phyloP scores from a whole-genome alignment of 2,888 invertebrate species.

The Carpatolechia fugitivella region DNA sequence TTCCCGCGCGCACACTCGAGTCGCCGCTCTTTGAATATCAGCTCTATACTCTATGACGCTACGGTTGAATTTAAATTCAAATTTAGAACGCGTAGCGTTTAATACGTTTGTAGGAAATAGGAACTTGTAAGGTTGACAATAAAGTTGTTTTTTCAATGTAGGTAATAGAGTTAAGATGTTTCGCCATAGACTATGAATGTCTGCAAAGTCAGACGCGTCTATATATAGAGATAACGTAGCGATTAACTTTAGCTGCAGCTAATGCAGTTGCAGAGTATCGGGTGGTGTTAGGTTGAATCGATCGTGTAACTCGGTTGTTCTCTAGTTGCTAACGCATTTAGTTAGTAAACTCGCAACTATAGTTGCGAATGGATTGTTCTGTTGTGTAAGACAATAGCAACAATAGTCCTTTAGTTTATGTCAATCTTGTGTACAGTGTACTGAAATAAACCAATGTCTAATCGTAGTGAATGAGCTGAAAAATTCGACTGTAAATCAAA shows the following conservation, averaged over 20 bases:
- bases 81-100: background rate
- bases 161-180: conserved; percentile 33
- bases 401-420: background rate
- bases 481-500: no score
- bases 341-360: background rate
- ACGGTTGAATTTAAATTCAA: background rate
- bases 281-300: conserved; percentile 35
- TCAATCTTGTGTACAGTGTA: no score
- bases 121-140: conserved; percentile 7
- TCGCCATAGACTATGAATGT: conserved; percentile 47
- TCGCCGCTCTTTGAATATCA: conserved; percentile 37
- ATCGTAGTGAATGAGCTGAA: no score
- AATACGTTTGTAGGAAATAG: background rate
- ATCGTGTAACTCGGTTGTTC: conserved; percentile 34
- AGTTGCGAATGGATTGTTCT: background rate
- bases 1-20: conserved; percentile 57
- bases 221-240: conserved; percentile 59
- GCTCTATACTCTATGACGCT: conserved; percentile 20
- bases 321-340: conserved; percentile 2
- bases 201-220: conserved; percentile 68
- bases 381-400: background rate
- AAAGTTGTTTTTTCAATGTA: conserved; percentile 31
- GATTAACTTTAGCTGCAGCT: conserved; percentile 55
- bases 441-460: no score
- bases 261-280: conserved; percentile 38